These are phyloP conservation scores for Rostratula benghalensis DNA, from an alignment of 2,113 vertebrate species.

Conservation along the genomic window DNA sequence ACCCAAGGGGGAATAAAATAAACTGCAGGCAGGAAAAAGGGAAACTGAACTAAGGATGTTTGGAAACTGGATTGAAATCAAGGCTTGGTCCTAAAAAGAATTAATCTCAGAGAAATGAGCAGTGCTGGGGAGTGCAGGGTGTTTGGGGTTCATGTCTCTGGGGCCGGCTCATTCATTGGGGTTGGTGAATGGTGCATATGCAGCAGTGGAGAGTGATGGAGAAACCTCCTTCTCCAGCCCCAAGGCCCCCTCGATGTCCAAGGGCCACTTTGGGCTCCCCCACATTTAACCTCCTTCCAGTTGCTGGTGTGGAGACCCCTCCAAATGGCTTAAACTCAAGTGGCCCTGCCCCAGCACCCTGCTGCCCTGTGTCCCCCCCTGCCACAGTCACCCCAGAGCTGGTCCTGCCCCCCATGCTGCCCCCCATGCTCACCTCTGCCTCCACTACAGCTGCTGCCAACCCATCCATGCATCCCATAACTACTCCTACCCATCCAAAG, in stretches of 20 bases:
- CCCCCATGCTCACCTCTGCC: background rate
- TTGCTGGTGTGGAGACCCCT: background rate
- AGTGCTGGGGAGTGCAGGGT: accelerated
- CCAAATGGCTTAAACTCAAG: background rate
- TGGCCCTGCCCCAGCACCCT: background rate
- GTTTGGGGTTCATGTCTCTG: background rate
- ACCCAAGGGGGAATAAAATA: too few relatives aligned
- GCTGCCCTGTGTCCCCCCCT: background rate
- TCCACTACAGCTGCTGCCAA: accelerated
- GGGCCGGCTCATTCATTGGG: accelerated
- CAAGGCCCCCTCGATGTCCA: accelerated
- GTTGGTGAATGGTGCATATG: accelerated
- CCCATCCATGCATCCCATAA: accelerated
- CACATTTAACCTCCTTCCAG: accelerated
- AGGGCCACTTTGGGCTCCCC: background rate
- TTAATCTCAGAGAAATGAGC: background rate
- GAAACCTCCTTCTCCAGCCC: background rate
- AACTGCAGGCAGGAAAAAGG: too few relatives aligned
- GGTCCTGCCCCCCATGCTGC: background rate
- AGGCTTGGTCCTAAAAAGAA: background rate
- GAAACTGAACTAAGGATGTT: accelerated
- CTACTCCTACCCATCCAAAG: background rate
- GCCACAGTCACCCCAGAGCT: accelerated
- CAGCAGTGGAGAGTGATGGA: background rate
- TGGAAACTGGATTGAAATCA: accelerated